A percentile compares a stretch with the other conserved stretches of the same genome.
These are phyloP conservation scores for Andrena praecox DNA, from an alignment of 2,888 invertebrate genomes.

Conservation along the genomic window DNA sequence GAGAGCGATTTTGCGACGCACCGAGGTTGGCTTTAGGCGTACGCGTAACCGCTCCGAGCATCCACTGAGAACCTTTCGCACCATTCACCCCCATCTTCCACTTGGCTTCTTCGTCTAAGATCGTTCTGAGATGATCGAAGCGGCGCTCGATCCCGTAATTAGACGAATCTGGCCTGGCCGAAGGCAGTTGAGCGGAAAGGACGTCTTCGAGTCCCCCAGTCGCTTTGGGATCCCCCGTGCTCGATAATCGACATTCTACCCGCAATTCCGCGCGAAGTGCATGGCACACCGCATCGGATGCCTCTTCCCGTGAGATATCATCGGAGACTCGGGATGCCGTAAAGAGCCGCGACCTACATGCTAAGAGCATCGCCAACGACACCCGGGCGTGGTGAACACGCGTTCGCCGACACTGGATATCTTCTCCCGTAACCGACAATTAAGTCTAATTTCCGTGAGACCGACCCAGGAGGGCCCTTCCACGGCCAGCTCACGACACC, in stretches of 20 bases:
- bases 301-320: slow-evolving; percentile 4
- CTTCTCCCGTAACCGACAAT: slow-evolving; percentile 68
- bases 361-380: slow-evolving; percentile 20
- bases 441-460: slow-evolving; percentile 69
- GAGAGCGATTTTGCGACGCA: slow-evolving; percentile 10
- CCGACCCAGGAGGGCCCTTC: slow-evolving; percentile 35
- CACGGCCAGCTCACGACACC: slow-evolving; percentile 23
- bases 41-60: not conserved
- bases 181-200: not conserved
- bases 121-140: slow-evolving; percentile 1
- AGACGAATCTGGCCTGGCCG: not conserved
- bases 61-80: no score
- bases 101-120: not conserved
- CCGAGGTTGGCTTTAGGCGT: not conserved
- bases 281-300: not conserved
- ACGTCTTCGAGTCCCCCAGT: not conserved
- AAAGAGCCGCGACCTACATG: slow-evolving; percentile 31
- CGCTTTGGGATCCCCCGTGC: not conserved
- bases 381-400: slow-evolving; percentile 28
- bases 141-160: not conserved
- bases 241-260: slow-evolving; percentile 9
- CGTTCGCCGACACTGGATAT: slow-evolving; percentile 55
- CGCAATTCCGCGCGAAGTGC: slow-evolving; percentile 10
- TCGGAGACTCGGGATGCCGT: not conserved
- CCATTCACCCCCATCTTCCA: no score